Evolutionary conservation across 2,888 invertebrate genomes (phyloP).

Genomic region (Agrilus cyanescens): DNA sequence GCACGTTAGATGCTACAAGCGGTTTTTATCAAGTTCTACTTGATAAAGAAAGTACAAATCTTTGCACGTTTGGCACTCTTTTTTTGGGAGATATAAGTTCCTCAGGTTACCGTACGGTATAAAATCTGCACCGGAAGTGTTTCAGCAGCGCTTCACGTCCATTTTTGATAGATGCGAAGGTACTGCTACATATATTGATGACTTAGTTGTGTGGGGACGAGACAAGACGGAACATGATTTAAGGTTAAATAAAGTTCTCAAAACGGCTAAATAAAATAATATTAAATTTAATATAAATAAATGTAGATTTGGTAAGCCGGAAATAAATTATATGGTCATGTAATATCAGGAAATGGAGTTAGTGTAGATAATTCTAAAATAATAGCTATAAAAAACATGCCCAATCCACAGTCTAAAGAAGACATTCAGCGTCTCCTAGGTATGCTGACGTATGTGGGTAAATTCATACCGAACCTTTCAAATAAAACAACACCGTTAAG

Average conservation of each 20-base stretch:
- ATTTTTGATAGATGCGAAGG: neutral
- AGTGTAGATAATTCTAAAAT: neutral
- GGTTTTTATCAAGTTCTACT: too few species aligned
- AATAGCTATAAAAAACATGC: constrained; percentile 1
- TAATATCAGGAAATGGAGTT: neutral
- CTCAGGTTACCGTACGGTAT: too few species aligned
- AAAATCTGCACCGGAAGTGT: too few species aligned
- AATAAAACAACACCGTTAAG: too few species aligned
- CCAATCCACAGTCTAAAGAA: neutral
- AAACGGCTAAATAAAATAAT: neutral
- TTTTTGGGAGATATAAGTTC: too few species aligned
- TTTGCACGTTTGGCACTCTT: too few species aligned
- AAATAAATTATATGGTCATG: too few species aligned
- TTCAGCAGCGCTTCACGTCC: neutral
- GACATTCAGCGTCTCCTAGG: too few species aligned
- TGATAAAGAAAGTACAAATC: too few species aligned
- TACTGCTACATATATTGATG: neutral
- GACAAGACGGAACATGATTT: constrained; percentile 2
- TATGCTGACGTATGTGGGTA: too few species aligned
- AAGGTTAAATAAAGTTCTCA: constrained; percentile 2
- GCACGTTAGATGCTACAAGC: too few species aligned
- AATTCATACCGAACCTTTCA: too few species aligned
- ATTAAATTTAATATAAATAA: constrained; percentile 1
- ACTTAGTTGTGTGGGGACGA: neutral
- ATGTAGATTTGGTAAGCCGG: neutral